A percentile compares a stretch with the other conserved stretches of the same genome.
These are phyloP conservation scores for Tenthredo amoena DNA, from an alignment of 2,888 invertebrate species.

Conservation along the genomic window DNA sequence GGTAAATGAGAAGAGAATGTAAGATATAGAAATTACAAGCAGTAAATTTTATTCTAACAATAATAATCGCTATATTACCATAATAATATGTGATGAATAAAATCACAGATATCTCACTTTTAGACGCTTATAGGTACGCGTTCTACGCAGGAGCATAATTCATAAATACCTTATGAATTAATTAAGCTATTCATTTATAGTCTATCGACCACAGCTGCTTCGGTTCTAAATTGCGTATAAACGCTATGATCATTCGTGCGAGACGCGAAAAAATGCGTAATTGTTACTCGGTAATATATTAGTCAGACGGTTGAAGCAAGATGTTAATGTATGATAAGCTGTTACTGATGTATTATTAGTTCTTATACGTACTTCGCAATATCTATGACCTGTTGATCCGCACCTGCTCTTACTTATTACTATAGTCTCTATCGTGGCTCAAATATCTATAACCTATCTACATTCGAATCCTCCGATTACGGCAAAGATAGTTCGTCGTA, in stretches of 20 bases:
- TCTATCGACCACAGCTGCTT: background rate
- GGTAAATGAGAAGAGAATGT: background rate
- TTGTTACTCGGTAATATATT: background rate
- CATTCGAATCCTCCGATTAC: background rate
- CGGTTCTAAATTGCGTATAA: background rate
- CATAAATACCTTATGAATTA: background rate
- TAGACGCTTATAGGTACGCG: background rate
- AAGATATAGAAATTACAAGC: background rate
- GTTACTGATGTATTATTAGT: background rate
- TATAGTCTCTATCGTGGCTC: background rate
- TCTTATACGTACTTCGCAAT: background rate
- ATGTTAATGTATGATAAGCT: background rate
- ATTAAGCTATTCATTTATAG: background rate
- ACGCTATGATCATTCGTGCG: background rate
- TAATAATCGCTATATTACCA: background rate
- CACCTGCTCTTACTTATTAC: background rate
- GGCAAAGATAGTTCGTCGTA: conserved; percentile 22
- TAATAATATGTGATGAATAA: background rate
- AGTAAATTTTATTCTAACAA: background rate
- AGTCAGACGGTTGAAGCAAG: background rate
- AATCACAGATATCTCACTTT: too few relatives aligned
- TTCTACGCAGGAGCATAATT: background rate
- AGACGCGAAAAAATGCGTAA: background rate
- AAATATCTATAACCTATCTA: background rate
- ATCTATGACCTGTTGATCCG: background rate